These are phyloP conservation scores for Lasius platythorax DNA, from an alignment of 2,888 invertebrate species.

Conservation along the genomic window DNA sequence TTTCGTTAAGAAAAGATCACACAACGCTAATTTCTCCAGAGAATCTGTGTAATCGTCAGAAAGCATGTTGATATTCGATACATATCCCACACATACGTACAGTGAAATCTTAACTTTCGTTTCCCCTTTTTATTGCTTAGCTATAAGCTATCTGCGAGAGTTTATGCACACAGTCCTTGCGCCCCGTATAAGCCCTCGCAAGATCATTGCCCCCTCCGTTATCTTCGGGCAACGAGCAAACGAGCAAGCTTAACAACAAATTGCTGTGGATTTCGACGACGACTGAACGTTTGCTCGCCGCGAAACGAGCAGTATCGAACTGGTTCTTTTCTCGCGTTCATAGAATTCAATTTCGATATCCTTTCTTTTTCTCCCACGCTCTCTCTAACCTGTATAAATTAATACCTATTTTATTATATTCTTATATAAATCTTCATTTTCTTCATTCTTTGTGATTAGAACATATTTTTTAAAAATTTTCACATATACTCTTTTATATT, in stretches of 20 bases:
- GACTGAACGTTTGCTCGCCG: constrained; percentile 1
- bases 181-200: constrained; percentile 32
- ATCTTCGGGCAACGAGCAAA: constrained; percentile 46
- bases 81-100: not conserved
- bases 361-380: not conserved
- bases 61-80: constrained; percentile 35
- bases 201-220: constrained; percentile 41
- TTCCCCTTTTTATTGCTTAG: constrained; percentile 38
- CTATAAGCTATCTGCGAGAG: constrained; percentile 43
- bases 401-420: not conserved
- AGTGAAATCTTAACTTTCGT: constrained; percentile 48
- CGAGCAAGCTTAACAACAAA: constrained; percentile 39
- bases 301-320: not conserved
- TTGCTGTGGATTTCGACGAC: constrained; percentile 39
- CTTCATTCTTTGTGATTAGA: not conserved
- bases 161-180: constrained; percentile 40
- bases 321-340: not conserved
- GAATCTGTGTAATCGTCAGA: constrained; percentile 5
- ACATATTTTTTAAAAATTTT: not conserved
- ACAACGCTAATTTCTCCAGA: constrained; percentile 1
- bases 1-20: not conserved
- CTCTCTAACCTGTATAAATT: not conserved
- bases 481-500: not conserved
- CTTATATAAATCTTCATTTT: not conserved
- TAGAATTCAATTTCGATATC: constrained; percentile 25